Evolutionary conservation across 2,888 invertebrate genomes (phyloP), one percentile per base, ranked within the genome.

Genomic region (Adineta ricciae): DNA sequence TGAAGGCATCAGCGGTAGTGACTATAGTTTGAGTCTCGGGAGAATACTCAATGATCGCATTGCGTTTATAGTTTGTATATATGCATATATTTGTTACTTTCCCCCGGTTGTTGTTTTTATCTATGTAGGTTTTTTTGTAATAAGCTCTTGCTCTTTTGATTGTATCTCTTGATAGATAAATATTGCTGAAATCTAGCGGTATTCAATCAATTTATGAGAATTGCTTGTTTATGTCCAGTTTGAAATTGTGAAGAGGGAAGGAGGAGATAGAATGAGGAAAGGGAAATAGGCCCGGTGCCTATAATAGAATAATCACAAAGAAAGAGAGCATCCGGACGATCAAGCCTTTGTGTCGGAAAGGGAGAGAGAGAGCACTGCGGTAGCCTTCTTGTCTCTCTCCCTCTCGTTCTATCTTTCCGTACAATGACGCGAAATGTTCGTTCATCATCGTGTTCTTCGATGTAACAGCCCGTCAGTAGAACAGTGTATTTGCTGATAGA

Each of bases 351-450:
- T 64, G 19, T 64, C 32, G 64, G 64, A 32, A 19, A 46, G 46
- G 11, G 46, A 32, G 64, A 64, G 64, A 7, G 50, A 64, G 32
- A 64, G 32, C 64, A 36, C 64, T 32, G 32, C 64, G 64, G 64
- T 64, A 64, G 32, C 32, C 64, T 64, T 64, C 64, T 64, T 64
- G 64, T 64, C 32, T 32, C 32, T 64, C 64, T 64, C 32, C 19
- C 64, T 64, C 64, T 52, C 52, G 16, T 21, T 21, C 52, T 52
- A 16, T 64, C 64, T 64, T 19, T 64, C 64, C 64, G 64, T 64
- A 32, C 64, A 64, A 64, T 64, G 32, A 64, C 64, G 64, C 64
- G 64, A 64, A 64, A 64, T 64, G 64, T 64, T 64, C 64, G 64
- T 64, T 64, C 64, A 64, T 64, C 32, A 14, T 64, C 36, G 64